Evolutionary conservation across 2,113 vertebrate species (phyloP).

Genomic region (Xyliphius kryptos): DNA sequence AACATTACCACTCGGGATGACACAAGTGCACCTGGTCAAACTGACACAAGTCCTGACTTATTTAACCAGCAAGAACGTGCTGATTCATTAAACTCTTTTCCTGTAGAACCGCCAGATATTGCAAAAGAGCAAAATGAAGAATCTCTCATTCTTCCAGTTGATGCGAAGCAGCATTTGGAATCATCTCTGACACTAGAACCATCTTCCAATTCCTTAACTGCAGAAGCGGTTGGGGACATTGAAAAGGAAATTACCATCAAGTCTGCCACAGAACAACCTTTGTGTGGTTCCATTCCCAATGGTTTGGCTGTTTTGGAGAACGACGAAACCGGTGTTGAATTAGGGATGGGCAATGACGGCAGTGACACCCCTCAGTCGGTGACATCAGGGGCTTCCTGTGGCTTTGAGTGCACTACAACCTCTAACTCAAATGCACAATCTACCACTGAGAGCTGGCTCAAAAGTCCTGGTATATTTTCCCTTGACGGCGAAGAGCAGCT

Average conservation of each 20-base stretch:
- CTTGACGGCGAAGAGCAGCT: conserved; percentile 62
- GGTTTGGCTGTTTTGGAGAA: conserved; percentile 33
- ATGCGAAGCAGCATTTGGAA: conserved; percentile 54
- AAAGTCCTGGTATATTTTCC: conserved; percentile 70
- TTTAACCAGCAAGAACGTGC: conserved; percentile 42
- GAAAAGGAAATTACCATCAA: conserved; percentile 65
- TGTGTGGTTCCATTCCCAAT: background rate
- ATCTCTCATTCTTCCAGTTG: conserved; percentile 57
- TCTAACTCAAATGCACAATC: conserved; percentile 59
- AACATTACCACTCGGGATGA: conserved; percentile 64
- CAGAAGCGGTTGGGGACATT: conserved; percentile 64
- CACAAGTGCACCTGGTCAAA: conserved; percentile 69
- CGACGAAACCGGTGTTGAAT: conserved; percentile 35
- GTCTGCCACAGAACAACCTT: conserved; percentile 31
- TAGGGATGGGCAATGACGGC: conserved; percentile 38
- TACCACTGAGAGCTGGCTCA: conserved; percentile 65
- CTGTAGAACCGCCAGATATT: conserved; percentile 35
- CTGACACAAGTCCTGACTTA: conserved; percentile 50
- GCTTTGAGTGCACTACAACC: conserved; percentile 56
- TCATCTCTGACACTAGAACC: conserved; percentile 54
- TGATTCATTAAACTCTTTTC: conserved; percentile 7
- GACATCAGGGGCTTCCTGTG: conserved; percentile 61
- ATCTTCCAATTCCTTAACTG: conserved; percentile 59
- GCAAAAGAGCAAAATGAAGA: conserved; percentile 54
- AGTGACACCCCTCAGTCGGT: conserved; percentile 61